These are phyloP conservation scores for Ypsolopha sequella DNA, from an alignment of 2,888 invertebrate genomes.

Conservation along the genomic window DNA sequence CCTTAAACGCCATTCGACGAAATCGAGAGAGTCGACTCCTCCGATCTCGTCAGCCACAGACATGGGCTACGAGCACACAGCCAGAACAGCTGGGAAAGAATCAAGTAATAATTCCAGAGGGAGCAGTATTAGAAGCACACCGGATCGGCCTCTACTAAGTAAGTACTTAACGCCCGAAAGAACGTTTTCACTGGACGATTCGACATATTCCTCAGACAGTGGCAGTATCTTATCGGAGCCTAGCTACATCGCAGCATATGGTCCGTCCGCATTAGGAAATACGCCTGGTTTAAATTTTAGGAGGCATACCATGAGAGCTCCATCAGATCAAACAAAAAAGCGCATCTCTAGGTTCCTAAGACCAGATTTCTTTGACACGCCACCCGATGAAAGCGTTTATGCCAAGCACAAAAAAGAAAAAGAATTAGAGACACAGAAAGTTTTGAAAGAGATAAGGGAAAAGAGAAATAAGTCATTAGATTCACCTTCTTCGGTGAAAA, in stretches of 20 bases:
- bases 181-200: slow-evolving; percentile 38
- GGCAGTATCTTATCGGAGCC: slow-evolving; percentile 42
- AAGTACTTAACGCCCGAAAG: slow-evolving; percentile 67
- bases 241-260: slow-evolving; percentile 52
- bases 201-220: slow-evolving; percentile 32
- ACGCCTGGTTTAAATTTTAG: slow-evolving; percentile 16
- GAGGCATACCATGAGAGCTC: slow-evolving; percentile 37
- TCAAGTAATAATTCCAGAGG: slow-evolving; percentile 16
- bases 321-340: slow-evolving; percentile 60
- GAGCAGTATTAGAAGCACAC: slow-evolving; percentile 33
- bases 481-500: slow-evolving; percentile 24
- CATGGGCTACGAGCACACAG: slow-evolving; percentile 10
- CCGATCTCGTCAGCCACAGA: slow-evolving; percentile 11
- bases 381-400: slow-evolving; percentile 75
- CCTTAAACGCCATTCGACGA: slow-evolving; percentile 27
- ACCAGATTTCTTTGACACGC: slow-evolving; percentile 82
- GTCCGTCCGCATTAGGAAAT: slow-evolving; percentile 17
- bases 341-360: slow-evolving; percentile 81
- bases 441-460: slow-evolving; percentile 76
- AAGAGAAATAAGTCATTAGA: slow-evolving; percentile 61
- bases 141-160: slow-evolving; percentile 67
- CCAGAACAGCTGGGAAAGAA: slow-evolving; percentile 12
- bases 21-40: slow-evolving; percentile 17
- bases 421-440: slow-evolving; percentile 77
- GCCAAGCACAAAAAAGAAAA: slow-evolving; percentile 73